Evolutionary conservation across 1,140 invertebrate species (phyloP).

Genomic region (Ganaspis sp.): DNA sequence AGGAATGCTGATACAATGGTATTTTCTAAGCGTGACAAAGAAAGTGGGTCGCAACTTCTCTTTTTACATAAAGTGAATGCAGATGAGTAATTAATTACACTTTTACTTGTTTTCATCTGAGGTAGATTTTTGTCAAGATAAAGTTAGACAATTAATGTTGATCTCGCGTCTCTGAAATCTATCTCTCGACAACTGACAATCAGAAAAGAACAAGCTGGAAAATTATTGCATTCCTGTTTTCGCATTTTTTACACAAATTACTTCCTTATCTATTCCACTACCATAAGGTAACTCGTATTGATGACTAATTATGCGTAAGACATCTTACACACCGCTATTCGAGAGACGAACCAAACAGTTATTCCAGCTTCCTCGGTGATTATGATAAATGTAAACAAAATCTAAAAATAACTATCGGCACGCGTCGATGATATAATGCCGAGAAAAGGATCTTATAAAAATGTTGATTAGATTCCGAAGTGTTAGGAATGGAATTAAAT

Average conservation of each 20-base stretch:
- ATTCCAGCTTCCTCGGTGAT: neutral
- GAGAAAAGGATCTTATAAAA: neutral
- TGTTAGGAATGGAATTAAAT: neutral
- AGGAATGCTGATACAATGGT: too few species aligned
- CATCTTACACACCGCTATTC: neutral
- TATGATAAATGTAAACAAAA: conserved; percentile 24
- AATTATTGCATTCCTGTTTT: conserved; percentile 26
- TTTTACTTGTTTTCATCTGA: conserved; percentile 26
- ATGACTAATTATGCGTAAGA: neutral
- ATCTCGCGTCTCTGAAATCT: neutral
- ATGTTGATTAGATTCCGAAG: neutral
- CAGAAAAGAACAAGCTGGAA: conserved; percentile 20
- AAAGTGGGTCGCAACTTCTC: neutral
- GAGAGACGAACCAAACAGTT: neutral
- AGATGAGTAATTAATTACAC: conserved; percentile 18
- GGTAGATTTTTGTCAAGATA: conserved; percentile 15
- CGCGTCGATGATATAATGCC: conserved; percentile 15
- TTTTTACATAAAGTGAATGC: neutral
- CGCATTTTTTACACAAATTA: neutral
- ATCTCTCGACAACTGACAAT: neutral
- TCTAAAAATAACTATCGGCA: conserved; percentile 21
- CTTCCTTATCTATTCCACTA: conserved; percentile 12
- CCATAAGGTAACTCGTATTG: conserved; percentile 9
- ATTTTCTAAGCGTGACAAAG: conserved; percentile 9
- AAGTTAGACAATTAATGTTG: conserved; percentile 7